Base-by-base conservation (phyloP, 1,140 invertebrate genomes). In the Musca domestica region DNA sequence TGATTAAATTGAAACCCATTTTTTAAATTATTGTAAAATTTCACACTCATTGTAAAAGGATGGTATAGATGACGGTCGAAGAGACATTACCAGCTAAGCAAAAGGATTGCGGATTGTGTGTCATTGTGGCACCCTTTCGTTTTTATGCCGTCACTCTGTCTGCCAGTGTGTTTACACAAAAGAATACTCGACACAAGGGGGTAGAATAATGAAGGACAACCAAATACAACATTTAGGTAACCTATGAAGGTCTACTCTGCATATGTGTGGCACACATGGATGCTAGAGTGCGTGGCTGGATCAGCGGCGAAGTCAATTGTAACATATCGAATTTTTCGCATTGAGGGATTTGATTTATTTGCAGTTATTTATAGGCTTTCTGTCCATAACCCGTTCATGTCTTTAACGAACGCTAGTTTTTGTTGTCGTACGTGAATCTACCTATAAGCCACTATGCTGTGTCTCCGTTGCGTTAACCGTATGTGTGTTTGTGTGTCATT, bases 321-420 rank as follows among this genome's bases (percentile, higher is more conserved):
- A 68, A 68, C 67, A 64, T 64, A 68, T 68, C 67, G 67, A 68
- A 68, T 68, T 68, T 68, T 68, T 25, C 47, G 67, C 66, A 68
- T 68, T 68, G 67, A 68, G 58, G 67, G 67, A 68, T 68, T 68
- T 68, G 67, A 68, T 68, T 68, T 68, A 68, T 68, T 68, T 68
- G 61, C 67, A 64, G 67, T 68, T 68, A 68, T 68, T 68, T 68
- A 68, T 68, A 68, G 56, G 58, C 47, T 68, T 68, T 68, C 56
- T 49, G n/a, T 51, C 49, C 34, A 41, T 41, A 63, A 63, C 67
- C 67, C 58, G 56, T 68, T 68, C 47, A 51, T 56, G 58, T 68
- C 27, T 63, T 63, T 64, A 63, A 63, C 22, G 48, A 34, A 49
- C 19, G 56, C 22, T 63, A 46, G 58, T 67, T 46, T 20, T 56